Evolutionary conservation across 2,888 invertebrate genomes (phyloP), one percentile per base, ranked within the genome.

Genomic region (Brassicogethes aeneus): DNA sequence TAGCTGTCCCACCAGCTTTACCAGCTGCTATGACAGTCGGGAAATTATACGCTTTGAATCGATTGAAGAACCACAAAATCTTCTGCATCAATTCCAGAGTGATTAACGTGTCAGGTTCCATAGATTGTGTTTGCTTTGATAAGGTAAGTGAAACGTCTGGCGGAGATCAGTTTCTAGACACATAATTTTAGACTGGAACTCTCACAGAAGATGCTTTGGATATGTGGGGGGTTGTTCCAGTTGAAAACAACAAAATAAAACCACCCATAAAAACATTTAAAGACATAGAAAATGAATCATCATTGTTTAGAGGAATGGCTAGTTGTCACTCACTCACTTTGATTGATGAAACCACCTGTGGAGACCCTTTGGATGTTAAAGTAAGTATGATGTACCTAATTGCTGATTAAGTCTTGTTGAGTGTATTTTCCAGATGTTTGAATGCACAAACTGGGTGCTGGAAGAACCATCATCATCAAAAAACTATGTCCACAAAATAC

Each of bases 1-100:
- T 96, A 42, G 92, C 90, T 29, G 88, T 95, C 0, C 95, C 95
- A 0, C 95, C 95, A 2, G 94, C 95, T 0, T 69, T 96, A 16
- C 95, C 94, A 2, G 94, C 94, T 29, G 95, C 95, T 44, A 94
- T 95, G 93, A 93, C 94, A 0, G 90, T 94, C 2, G 95, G 95
- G 0, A 82, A 88, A n/a, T 75, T 92, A 53, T 91, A 92, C 65
- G 95, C 95, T 1, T 88, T 94, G 57, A 75, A 76, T 42, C 73
- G 95, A 3, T 73, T 96, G 34, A 79, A 85, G 62, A 75, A 76
- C 33, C 79, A 82, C 37, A 70, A 81, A 30, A 85, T 96, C 40
- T 87, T 86, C 61, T 96, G 95, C 59, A 91, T 94, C 47, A 92
- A 92, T 59, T 94, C 95, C 0, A 73, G 93, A 12, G 83, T 92